Evolutionary conservation across 2,888 invertebrate species (phyloP).

Genomic region (Timandra comae): DNA sequence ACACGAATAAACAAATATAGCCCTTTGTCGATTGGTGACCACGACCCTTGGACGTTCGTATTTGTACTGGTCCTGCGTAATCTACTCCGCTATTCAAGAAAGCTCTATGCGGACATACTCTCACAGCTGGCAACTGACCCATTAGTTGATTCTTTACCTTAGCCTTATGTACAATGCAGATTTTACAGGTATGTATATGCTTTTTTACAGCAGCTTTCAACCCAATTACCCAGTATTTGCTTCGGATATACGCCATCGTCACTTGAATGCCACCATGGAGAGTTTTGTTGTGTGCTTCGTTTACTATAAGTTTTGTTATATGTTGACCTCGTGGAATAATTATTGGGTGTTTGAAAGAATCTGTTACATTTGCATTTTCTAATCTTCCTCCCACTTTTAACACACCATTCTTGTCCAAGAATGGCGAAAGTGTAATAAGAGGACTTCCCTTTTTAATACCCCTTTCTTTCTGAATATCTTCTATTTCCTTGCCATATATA

Average conservation of each 20-base stretch:
- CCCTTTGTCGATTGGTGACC: slow-evolving; percentile 5
- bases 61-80: slow-evolving; percentile 3
- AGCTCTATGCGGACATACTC: slow-evolving; percentile 2
- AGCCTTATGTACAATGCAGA: slow-evolving; percentile 3
- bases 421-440: background rate
- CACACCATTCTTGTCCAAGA: background rate
- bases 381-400: background rate
- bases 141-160: slow-evolving; percentile 1
- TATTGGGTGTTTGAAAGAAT: background rate
- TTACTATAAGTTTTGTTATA: background rate
- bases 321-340: background rate
- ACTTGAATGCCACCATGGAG: slow-evolving; percentile 5
- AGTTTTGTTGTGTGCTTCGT: slow-evolving; percentile 3
- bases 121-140: slow-evolving; percentile 3
- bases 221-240: background rate
- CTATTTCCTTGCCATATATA: too few relatives aligned
- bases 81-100: slow-evolving; percentile 2
- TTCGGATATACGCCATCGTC: slow-evolving; percentile 1
- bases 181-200: slow-evolving; percentile 2
- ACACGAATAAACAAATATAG: slow-evolving; percentile 3
- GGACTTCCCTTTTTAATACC: too few relatives aligned
- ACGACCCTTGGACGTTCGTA: slow-evolving; percentile 4
- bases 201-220: background rate
- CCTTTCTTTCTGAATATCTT: too few relatives aligned
- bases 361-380: background rate